phyloP scores from a whole-genome alignment of 2,797 vertebrate genomes.

The Acipenser transmontanus region DNA sequence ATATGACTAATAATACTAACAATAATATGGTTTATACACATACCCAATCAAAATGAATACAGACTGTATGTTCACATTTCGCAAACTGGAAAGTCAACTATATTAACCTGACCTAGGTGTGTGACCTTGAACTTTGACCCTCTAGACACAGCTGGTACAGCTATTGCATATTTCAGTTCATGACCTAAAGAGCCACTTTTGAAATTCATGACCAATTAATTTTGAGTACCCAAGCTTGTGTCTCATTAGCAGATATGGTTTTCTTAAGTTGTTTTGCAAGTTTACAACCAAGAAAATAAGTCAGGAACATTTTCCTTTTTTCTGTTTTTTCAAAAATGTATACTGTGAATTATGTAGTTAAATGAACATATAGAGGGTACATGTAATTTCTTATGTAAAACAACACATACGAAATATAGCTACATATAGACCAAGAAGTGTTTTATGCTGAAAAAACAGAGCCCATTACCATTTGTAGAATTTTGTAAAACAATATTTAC shows the following conservation, averaged over 20 bases:
- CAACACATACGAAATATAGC: too few species aligned
- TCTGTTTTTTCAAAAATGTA: too few species aligned
- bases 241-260: conserved; percentile 28
- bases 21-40: background rate
- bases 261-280: too few species aligned
- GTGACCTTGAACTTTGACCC: conserved; percentile 59
- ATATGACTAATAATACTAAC: conserved; percentile 11
- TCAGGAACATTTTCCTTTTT: too few species aligned
- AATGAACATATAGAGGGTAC: too few species aligned
- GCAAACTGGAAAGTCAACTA: conserved; percentile 28
- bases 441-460: too few species aligned
- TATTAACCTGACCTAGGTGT: conserved; percentile 30
- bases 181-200: conserved; percentile 54
- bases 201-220: conserved; percentile 48
- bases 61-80: conserved; percentile 4
- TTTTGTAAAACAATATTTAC: too few species aligned
- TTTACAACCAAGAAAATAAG: too few species aligned
- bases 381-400: too few species aligned
- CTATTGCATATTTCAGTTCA: conserved; percentile 52
- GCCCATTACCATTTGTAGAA: too few species aligned
- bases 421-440: too few species aligned
- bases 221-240: conserved; percentile 57
- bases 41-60: conserved; percentile 4
- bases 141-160: conserved; percentile 52
- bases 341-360: too few species aligned